phyloP scores from a whole-genome alignment of 2,888 invertebrate genomes.

The Rhyacophila evoluta region DNA sequence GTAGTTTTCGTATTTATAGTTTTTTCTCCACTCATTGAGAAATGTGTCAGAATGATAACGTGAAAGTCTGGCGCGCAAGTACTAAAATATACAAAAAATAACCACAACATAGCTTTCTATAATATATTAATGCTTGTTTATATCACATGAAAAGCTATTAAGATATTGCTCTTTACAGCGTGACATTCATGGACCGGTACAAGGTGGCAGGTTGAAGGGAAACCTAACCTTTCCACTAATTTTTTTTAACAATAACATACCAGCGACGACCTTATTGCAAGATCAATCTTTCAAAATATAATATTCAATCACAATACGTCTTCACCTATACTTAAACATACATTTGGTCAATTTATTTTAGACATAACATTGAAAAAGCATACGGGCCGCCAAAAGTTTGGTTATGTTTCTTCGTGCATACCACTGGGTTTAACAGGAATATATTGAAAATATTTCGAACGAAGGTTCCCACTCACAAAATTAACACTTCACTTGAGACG shows the following conservation, averaged over 20 bases:
- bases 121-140: not conserved
- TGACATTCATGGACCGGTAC: constrained; percentile 32
- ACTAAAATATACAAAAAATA: not conserved
- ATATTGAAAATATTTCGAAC: constrained; percentile 8
- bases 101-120: not conserved
- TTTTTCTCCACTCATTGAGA: no score
- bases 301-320: constrained; percentile 17
- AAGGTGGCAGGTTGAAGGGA: constrained; percentile 37
- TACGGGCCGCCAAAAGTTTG: constrained; percentile 43
- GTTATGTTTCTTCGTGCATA: constrained; percentile 42
- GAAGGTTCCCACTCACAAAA: not conserved
- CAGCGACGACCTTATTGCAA: not conserved
- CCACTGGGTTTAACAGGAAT: constrained; percentile 37
- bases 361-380: constrained; percentile 44
- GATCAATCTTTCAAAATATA: constrained; percentile 38
- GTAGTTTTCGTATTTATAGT: no score
- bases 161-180: not conserved
- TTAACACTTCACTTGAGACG: constrained; percentile 26
- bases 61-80: not conserved
- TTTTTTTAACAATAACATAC: not conserved
- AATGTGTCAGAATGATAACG: not conserved
- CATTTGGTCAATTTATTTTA: constrained; percentile 47
- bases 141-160: not conserved
- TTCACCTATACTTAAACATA: constrained; percentile 32
- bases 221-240: constrained; percentile 44